A percentile compares a stretch with the other conserved stretches of the same genome.
Evolutionary conservation across 2,113 vertebrate species (phyloP).

Genomic region (Leucopsar rothschildi): DNA sequence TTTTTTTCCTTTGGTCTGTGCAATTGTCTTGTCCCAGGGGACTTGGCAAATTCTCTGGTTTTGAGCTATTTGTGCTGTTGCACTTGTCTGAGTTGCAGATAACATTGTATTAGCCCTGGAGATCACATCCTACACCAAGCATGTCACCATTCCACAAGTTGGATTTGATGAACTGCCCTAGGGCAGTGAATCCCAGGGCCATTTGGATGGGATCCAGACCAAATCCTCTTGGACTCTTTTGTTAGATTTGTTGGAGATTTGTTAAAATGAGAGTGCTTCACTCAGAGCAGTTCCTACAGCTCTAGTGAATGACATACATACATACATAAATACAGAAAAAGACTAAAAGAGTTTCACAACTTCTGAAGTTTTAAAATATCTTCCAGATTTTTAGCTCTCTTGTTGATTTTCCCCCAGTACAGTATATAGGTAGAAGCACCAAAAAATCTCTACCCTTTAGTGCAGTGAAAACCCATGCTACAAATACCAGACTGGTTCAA

Average conservation of each 20-base stretch:
- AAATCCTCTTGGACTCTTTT: background rate
- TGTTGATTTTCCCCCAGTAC: background rate
- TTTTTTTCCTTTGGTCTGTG: background rate
- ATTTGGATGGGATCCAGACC: background rate
- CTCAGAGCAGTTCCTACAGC: background rate
- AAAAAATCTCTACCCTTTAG: background rate
- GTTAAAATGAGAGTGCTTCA: background rate
- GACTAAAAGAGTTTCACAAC: background rate
- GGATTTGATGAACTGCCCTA: background rate
- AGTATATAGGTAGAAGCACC: background rate
- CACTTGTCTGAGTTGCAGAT: background rate
- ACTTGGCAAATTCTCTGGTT: too few species aligned
- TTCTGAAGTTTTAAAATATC: background rate
- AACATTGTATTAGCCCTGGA: background rate
- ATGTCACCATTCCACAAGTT: background rate
- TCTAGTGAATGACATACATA: background rate
- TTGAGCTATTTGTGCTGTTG: background rate
- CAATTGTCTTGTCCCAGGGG: background rate
- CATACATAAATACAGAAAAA: background rate
- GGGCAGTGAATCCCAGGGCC: background rate
- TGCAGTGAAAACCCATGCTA: background rate
- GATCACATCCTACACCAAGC: too few species aligned
- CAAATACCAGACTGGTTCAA: background rate
- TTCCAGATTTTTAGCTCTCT: background rate
- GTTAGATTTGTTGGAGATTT: background rate